Evolutionary conservation across 2,113 vertebrate species (phyloP).

Genomic region (Mus spicilegus): DNA sequence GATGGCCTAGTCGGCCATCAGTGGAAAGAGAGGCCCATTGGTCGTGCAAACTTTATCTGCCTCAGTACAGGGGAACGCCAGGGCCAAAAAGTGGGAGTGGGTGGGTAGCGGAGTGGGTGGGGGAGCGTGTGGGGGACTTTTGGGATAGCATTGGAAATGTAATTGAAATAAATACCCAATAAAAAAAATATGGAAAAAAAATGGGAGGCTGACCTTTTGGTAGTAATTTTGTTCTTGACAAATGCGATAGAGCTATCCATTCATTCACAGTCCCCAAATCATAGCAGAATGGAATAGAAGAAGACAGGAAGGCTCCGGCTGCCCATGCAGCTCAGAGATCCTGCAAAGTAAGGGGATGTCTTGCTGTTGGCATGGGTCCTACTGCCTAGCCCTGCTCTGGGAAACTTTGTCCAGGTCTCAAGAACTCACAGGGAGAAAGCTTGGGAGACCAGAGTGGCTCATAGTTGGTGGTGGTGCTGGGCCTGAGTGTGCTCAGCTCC

Average conservation of each 20-base stretch:
- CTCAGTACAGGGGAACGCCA: no score
- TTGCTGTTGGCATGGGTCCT: fast-evolving
- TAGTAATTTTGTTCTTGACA: conserved; percentile 46
- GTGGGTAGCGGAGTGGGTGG: no score
- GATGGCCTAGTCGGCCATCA: no score
- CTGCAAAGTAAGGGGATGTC: neutral
- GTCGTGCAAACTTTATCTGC: no score
- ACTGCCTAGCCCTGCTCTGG: neutral
- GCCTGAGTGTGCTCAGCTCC: neutral
- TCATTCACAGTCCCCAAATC: conserved; percentile 49
- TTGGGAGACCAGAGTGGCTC: neutral
- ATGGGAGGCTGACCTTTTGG: conserved; percentile 54
- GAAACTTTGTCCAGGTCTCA: neutral
- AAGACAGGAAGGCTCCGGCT: neutral
- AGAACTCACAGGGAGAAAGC: fast-evolving
- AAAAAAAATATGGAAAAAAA: neutral
- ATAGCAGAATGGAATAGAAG: neutral
- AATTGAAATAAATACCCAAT: no score
- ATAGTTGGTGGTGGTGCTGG: neutral
- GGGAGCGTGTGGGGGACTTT: no score
- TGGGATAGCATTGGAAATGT: no score
- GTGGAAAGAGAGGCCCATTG: no score
- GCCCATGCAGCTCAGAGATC: neutral
- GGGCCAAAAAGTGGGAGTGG: no score
- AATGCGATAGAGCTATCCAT: conserved; percentile 3